Base-by-base conservation (phyloP, 2,113 vertebrate species). In the Mirounga angustirostris region DNA sequence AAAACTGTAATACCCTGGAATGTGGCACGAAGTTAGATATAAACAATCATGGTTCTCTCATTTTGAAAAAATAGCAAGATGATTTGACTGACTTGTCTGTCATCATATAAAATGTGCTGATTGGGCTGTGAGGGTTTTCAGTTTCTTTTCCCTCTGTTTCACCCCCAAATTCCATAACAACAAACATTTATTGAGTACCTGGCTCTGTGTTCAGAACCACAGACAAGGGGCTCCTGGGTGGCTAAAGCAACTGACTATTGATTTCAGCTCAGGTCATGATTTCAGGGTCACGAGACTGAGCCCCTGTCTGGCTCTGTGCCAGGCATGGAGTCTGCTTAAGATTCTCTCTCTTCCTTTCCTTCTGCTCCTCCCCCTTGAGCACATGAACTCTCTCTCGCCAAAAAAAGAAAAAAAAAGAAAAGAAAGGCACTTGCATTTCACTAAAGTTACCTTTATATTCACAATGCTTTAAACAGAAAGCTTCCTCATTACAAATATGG, bases 401-500 rank as follows among this genome's bases (percentile, higher is more conserved):
- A 33, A 18, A 67, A 2, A 16, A 33, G 40, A 40, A 40, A 67
- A 67, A 18, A 33, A 7, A 67, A 18, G n/a, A 33, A 18, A 54
- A 22, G 9, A 63, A 69, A 73, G 91, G 4, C 10, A 40, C 46
- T 89, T 26, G 4, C 6, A 84, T 92, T 96, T 74, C 61, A 83
- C 63, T 91, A 43, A 89, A 61, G 26, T 89, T 94, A 90, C 46
- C 22, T 84, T 92, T 36, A 69, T 67, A 90, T 33, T 89, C 19
- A 65, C 7, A 87, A 13, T 19, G 16, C 61, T 96, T 96, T 96
- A 56, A 90, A 59, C 12, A 78, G 71, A 84, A 89, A 86, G 2
- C 8, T 87, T 69, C 30, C 33, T 95, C 43, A 87, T 10, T 1
- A 69, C 67, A 95, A 93, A 89, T 36, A 59, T 3, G 22, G 30